Conservation (phyloP, 2,888 invertebrate species). For the Clostera curtula region DNA sequence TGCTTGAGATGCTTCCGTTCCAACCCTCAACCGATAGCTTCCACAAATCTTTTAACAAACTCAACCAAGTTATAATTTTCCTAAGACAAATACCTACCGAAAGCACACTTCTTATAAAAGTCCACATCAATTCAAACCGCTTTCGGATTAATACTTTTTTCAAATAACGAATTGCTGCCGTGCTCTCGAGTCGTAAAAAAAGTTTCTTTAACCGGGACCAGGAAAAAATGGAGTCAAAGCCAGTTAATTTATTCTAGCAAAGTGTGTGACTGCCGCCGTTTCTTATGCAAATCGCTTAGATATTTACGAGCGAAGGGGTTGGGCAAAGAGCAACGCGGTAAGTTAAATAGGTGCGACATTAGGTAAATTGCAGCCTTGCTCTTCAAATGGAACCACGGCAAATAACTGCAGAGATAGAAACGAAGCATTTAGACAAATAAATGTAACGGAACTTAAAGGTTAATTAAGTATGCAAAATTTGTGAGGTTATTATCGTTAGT, state of each 20-base stretch:
- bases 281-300: conserved; percentile 61
- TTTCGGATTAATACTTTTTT: neutral
- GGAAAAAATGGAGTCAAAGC: conserved; percentile 35
- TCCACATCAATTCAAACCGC: neutral
- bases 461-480: too few relatives aligned
- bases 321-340: conserved; percentile 35
- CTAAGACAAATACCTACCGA: too few relatives aligned
- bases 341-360: conserved; percentile 27
- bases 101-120: too few relatives aligned
- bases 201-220: conserved; percentile 23
- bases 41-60: too few relatives aligned
- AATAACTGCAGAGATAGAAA: too few relatives aligned
- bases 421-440: too few relatives aligned
- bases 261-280: conserved; percentile 54
- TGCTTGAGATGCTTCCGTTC: too few relatives aligned
- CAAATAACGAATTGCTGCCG: conserved; percentile 2
- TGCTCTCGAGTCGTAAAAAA: conserved; percentile 10
- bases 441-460: too few relatives aligned
- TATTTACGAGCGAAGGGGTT: conserved; percentile 57
- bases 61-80: too few relatives aligned
- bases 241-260: conserved; percentile 52
- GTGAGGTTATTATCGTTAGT: too few relatives aligned
- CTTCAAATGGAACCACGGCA: too few relatives aligned
- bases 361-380: conserved; percentile 15
- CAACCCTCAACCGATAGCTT: too few relatives aligned